Evolutionary conservation across 2,888 invertebrate genomes (phyloP), one percentile per base, ranked within the genome.

Genomic region (Willowsia nigromaculata): DNA sequence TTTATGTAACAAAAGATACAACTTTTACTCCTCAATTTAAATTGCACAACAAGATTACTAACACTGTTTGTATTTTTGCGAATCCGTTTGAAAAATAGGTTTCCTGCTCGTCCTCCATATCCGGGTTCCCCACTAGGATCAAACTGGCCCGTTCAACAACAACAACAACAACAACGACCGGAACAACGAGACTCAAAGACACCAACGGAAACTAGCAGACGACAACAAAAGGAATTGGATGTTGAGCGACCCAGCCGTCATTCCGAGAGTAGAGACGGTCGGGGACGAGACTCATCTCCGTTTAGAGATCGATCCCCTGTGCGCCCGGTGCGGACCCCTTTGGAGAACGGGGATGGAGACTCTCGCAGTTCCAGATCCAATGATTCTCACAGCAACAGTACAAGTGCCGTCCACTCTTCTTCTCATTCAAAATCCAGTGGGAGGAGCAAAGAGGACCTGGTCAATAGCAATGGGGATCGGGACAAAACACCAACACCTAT

Each of bases 281-380:
- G 87, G 53, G 76, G 80, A 22, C 62, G 91, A 65, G 91, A 91
- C 65, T 59, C 90, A 18, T 92, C 93, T 11, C 93, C 93, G 40
- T 92, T 91, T 59, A 84, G 93, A 43, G 92, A 92, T 53, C 91
- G 93, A 18, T 93, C 93, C n/a, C 93, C 93, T 6, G 89, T 92
- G 11, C 91, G 92, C 11, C 88, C 91, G n/a, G 81, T 68, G 9
- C 80, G 92, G 85, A 91, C 91, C 30, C 91, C 92, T 7, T 68
- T 90, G 43, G 92, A 92, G 83, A 92, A 92, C 82, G 92, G 92
- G n/a, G 92, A 92, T 47, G 89, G 90, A n/a, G 92, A 91, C 37
- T 92, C 92, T 4, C 81, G 92, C 30, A 92, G 92, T 78, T 92
- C 92, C 25, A 85, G 92, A 13, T 92, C 92, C 5, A 91, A 89